Evolutionary conservation across 1,140 invertebrate genomes (phyloP).

Genomic region (Anthonomus grandis): DNA sequence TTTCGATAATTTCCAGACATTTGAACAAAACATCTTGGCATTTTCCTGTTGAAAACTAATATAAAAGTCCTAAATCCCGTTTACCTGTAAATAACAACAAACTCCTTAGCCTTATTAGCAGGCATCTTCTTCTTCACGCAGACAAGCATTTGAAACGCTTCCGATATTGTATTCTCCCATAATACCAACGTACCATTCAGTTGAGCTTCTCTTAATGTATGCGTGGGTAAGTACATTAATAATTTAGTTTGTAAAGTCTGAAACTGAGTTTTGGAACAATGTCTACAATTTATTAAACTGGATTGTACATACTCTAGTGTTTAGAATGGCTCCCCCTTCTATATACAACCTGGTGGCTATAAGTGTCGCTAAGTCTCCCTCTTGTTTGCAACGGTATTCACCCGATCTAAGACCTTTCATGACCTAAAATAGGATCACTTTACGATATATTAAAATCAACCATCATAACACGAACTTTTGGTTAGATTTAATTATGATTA

Average conservation of each 20-base stretch:
- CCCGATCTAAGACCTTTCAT: conserved; percentile 80
- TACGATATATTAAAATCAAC: no score
- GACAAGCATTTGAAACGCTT: conserved; percentile 57
- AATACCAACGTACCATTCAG: conserved; percentile 59
- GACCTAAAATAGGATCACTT: conserved; percentile 54
- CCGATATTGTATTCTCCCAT: conserved; percentile 70
- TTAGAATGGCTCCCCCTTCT: conserved; percentile 68
- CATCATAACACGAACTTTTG: no score
- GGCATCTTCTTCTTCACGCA: conserved; percentile 56
- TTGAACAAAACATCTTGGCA: no score
- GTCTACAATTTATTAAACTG: neutral
- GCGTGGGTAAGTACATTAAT: conserved; percentile 80
- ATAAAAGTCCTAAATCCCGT: neutral
- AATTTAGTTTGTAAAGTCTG: conserved; percentile 65
- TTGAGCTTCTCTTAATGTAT: conserved; percentile 62
- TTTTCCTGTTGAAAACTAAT: neutral
- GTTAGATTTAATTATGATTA: no score
- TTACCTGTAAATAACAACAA: conserved; percentile 71
- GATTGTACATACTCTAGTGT: conserved; percentile 51
- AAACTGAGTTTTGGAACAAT: neutral
- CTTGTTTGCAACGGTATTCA: conserved; percentile 78
- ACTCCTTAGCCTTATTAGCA: conserved; percentile 67
- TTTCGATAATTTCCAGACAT: no score
- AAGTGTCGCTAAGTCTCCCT: conserved; percentile 83
- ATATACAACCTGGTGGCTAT: conserved; percentile 87